Evolutionary conservation across 2,888 invertebrate genomes (phyloP).

Genomic region (Euclidia mi): DNA sequence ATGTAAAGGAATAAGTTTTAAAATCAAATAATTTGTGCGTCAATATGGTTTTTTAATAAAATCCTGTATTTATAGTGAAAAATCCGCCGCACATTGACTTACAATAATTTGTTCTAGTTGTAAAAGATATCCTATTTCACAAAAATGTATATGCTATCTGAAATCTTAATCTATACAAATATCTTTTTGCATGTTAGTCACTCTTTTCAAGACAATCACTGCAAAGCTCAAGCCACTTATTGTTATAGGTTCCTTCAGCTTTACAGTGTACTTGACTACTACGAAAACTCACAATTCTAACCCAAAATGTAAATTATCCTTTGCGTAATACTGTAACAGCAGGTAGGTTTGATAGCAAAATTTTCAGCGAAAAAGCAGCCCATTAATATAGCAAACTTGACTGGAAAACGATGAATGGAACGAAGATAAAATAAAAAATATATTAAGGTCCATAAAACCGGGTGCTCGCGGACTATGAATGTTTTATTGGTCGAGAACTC

Average conservation of each 20-base stretch:
- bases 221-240: no score
- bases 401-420: constrained; percentile 66
- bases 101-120: no score
- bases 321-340: constrained; percentile 7
- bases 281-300: background rate
- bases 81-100: no score
- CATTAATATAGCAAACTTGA: constrained; percentile 62
- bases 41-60: no score
- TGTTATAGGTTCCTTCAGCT: background rate
- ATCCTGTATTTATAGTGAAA: no score
- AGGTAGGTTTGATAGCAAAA: constrained; percentile 19
- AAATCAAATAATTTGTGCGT: no score
- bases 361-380: constrained; percentile 47
- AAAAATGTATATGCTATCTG: no score
- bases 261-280: background rate
- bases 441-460: constrained; percentile 65
- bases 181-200: no score
- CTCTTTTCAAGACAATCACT: no score
- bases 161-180: no score
- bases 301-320: background rate
- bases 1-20: no score
- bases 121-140: no score
- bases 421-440: constrained; percentile 71
- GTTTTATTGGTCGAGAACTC: constrained; percentile 62
- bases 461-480: constrained; percentile 64